A percentile compares a stretch with the other conserved stretches of the same genome.
phyloP scores from a whole-genome alignment of 2,113 vertebrate species.

The Ageneiosus marmoratus region DNA sequence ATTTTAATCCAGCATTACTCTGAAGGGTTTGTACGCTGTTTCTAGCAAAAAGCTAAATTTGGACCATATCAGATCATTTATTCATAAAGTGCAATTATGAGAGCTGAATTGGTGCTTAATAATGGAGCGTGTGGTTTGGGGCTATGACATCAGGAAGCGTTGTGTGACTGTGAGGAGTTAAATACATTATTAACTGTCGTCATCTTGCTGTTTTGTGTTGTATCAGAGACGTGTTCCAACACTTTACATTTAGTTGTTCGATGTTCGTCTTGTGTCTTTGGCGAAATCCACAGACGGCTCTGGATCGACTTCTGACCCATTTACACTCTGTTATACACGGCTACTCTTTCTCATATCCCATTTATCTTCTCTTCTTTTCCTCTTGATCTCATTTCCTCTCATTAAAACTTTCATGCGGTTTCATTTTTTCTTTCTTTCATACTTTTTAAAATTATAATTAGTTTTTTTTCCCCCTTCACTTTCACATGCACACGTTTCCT shows the following conservation, averaged over 20 bases:
- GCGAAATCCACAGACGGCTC: slow-evolving; percentile 31
- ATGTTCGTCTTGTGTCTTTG: slow-evolving; percentile 13
- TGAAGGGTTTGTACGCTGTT: neutral
- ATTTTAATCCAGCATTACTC: neutral
- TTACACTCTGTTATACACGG: neutral
- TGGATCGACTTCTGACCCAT: slow-evolving; percentile 6
- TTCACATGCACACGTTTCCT: neutral
- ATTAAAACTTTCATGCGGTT: neutral
- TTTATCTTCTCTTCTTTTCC: neutral
- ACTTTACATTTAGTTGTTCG: slow-evolving; percentile 25
- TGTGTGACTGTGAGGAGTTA: neutral
- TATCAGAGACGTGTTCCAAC: slow-evolving; percentile 27
- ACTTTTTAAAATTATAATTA: neutral
- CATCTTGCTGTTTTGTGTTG: neutral
- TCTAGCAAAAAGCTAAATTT: neutral
- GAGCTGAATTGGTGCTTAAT: neutral
- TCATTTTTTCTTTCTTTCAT: slow-evolving; percentile 2
- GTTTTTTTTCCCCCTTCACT: neutral
- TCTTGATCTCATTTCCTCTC: slow-evolving; percentile 17
- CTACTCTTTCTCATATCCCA: neutral
- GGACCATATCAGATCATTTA: slow-evolving; percentile 27
- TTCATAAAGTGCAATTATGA: slow-evolving; percentile 27
- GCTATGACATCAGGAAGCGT: neutral
- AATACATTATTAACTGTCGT: neutral
- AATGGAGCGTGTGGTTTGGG: neutral